Evolutionary conservation across 2,113 vertebrate genomes (phyloP).

Genomic region (Turnix velox): DNA sequence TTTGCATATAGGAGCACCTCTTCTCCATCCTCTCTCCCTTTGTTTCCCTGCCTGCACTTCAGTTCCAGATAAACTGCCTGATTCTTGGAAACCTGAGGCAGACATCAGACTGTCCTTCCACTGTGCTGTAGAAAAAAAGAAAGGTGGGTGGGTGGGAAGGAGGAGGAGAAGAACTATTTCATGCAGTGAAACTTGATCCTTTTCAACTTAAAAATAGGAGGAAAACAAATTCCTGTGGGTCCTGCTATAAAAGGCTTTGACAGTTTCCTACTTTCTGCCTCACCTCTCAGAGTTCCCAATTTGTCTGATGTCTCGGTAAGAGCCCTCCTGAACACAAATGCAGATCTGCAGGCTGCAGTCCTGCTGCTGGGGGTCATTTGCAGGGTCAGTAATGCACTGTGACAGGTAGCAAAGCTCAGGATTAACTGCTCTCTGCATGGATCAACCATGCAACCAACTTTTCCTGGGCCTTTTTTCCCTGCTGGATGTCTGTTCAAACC

Average conservation of each 20-base stretch:
- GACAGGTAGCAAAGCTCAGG: slow-evolving; percentile 36
- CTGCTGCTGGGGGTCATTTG: not conserved
- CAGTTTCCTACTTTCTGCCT: not conserved
- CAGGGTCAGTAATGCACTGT: not conserved
- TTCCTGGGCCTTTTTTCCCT: not conserved
- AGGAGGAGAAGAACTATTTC: slow-evolving; percentile 73
- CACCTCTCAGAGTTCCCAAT: not conserved
- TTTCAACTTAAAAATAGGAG: slow-evolving; percentile 73
- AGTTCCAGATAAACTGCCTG: slow-evolving; percentile 23
- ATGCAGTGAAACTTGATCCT: slow-evolving; percentile 78
- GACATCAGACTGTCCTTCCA: slow-evolving; percentile 51
- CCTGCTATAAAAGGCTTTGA: slow-evolving; percentile 54
- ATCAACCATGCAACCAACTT: not conserved
- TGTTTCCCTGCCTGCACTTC: not conserved
- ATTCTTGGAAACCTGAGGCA: slow-evolving; percentile 24
- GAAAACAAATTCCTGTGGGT: slow-evolving; percentile 64
- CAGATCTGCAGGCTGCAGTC: not conserved
- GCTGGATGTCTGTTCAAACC: not conserved
- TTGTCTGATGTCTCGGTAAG: slow-evolving; percentile 2
- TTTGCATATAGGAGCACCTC: not conserved
- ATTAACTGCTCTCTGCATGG: slow-evolving; percentile 22
- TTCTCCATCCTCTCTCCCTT: not conserved
- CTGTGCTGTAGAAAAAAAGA: slow-evolving; percentile 17
- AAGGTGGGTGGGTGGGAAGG: slow-evolving; percentile 43
- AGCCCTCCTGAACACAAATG: not conserved